These are phyloP conservation scores for Dryadula phaetusa DNA, from an alignment of 2,888 invertebrate genomes.

Conservation along the genomic window DNA sequence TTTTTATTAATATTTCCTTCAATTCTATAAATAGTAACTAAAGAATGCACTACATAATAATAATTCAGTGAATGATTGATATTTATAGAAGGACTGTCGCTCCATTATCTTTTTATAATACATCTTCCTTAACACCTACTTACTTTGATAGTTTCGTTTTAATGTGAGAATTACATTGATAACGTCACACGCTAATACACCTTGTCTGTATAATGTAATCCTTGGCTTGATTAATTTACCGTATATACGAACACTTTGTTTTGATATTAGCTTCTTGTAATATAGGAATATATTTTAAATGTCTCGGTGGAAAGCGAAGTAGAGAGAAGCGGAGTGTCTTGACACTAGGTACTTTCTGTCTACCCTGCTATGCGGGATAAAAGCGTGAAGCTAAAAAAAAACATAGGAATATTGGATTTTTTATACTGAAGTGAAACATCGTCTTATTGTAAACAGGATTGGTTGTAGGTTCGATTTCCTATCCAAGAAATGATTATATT, in stretches of 20 bases:
- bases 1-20: no score
- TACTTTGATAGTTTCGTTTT: not conserved
- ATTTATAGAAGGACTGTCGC: not conserved
- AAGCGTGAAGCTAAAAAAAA: no score
- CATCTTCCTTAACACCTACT: constrained; percentile 10
- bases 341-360: no score
- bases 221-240: constrained; percentile 1
- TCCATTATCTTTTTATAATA: constrained; percentile 2
- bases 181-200: constrained; percentile 9
- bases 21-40: no score
- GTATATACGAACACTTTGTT: not conserved
- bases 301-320: no score
- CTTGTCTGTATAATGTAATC: not conserved
- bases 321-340: no score
- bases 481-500: no score
- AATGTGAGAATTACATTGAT: constrained; percentile 10
- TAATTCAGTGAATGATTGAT: not conserved
- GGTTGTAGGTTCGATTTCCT: no score
- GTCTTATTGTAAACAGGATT: no score
- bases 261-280: not conserved
- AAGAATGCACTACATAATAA: not conserved
- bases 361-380: no score
- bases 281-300: not conserved
- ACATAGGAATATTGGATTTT: no score
- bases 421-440: no score